Conservation (phyloP, 2,113 vertebrate species). For the Tyrannus savana region DNA sequence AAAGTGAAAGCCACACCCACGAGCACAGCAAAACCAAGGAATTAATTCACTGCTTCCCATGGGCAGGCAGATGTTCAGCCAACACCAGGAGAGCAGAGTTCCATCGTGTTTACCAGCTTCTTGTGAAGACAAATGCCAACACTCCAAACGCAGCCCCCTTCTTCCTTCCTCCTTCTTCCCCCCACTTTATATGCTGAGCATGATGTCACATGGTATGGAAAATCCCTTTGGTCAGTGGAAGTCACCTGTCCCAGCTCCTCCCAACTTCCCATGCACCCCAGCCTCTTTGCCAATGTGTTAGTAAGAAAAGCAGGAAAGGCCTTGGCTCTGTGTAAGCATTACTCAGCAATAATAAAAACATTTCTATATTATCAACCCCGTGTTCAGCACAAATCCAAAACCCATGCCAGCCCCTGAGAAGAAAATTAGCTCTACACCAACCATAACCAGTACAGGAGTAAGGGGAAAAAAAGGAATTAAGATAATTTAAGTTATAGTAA, state of each 20-base stretch:
- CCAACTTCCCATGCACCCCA: not conserved
- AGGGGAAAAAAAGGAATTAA: not conserved
- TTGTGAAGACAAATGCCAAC: not conserved
- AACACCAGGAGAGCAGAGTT: not conserved
- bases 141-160: not conserved
- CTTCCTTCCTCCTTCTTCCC: not conserved
- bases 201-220: not conserved
- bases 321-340: not conserved
- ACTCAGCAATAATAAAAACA: not conserved
- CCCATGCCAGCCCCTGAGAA: not conserved
- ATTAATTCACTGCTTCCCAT: not conserved
- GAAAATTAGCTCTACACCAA: not conserved
- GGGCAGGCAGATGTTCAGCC: not conserved
- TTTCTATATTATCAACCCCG: not conserved
- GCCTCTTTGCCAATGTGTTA: not conserved
- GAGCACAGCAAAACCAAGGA: not conserved
- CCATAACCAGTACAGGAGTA: not conserved
- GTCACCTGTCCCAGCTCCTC: not conserved
- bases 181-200: not conserved
- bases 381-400: not conserved
- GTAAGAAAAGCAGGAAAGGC: not conserved
- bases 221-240: not conserved
- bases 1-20: not conserved
- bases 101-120: fast-evolving
- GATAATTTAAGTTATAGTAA: not conserved